Conservation (phyloP, 2,797 vertebrate species). For the Buphagus erythrorhynchus region DNA sequence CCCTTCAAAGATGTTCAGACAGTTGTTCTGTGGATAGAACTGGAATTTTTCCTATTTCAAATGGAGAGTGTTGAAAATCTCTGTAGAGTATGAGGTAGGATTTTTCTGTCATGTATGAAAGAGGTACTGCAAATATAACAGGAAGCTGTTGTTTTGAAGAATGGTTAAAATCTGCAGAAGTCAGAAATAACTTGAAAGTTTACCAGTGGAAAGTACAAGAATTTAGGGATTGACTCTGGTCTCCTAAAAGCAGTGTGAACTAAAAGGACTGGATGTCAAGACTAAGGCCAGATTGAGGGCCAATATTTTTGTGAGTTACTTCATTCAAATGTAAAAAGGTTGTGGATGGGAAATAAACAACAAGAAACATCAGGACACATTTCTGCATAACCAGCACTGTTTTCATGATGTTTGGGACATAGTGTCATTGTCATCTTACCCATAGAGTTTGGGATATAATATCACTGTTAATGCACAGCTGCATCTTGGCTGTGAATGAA, state of each 20-base stretch:
- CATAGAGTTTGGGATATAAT: neutral
- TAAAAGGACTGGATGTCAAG: neutral
- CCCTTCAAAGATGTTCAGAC: neutral
- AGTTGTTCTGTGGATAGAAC: neutral
- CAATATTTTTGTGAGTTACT: neutral
- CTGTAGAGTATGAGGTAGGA: neutral
- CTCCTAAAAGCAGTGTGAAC: neutral
- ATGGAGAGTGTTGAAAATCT: neutral
- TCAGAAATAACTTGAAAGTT: neutral
- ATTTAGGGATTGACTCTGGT: neutral
- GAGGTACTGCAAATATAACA: neutral
- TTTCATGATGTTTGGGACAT: neutral
- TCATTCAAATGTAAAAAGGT: neutral
- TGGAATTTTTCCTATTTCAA: neutral
- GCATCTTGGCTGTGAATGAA: neutral
- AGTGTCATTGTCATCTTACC: neutral
- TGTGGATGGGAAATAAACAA: neutral
- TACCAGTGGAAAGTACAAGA: neutral
- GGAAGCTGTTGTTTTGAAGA: neutral
- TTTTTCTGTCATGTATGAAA: neutral
- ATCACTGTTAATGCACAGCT: neutral
- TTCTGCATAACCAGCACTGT: neutral
- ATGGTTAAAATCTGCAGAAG: neutral
- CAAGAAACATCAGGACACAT: neutral
- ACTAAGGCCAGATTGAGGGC: neutral